phyloP scores from a whole-genome alignment of 2,888 invertebrate genomes.

The Drosophila tripunctata region DNA sequence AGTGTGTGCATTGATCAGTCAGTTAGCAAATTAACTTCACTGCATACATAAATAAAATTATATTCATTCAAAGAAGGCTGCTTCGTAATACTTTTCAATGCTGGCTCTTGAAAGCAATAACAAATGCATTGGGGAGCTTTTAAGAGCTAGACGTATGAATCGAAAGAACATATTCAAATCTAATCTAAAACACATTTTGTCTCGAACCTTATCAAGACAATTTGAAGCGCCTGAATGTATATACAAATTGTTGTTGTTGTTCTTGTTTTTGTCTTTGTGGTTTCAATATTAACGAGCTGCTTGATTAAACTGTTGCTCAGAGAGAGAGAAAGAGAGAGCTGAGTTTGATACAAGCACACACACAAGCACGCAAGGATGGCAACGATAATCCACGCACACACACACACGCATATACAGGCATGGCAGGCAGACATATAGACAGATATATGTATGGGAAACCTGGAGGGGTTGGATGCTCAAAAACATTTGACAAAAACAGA shows the following conservation, averaged over 20 bases:
- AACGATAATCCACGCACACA: conserved; percentile 46
- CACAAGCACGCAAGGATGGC: conserved; percentile 33
- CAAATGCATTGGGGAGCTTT: background rate
- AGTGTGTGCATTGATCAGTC: no score
- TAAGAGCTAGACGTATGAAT: background rate
- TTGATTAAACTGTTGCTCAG: conserved; percentile 59
- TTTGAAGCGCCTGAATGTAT: conserved; percentile 14
- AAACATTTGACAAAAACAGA: conserved; percentile 45
- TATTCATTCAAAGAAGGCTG: background rate
- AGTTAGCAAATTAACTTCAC: no score
- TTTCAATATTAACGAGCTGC: conserved; percentile 53
- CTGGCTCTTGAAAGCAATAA: background rate
- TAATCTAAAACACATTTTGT: conserved; percentile 24
- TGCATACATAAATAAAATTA: no score
- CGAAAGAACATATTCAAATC: conserved; percentile 14
- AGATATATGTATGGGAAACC: conserved; percentile 24
- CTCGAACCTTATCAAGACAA: conserved; percentile 35
- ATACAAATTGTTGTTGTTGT: conserved; percentile 41
- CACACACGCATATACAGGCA: background rate
- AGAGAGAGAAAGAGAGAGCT: no score
- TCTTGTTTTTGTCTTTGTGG: conserved; percentile 29
- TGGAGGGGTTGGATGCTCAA: conserved; percentile 19
- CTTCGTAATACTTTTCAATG: background rate
- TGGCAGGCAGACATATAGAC: conserved; percentile 2
- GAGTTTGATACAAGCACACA: conserved; percentile 15